phyloP scores from a whole-genome alignment of 2,113 vertebrate species.

The Spea bombifrons region DNA sequence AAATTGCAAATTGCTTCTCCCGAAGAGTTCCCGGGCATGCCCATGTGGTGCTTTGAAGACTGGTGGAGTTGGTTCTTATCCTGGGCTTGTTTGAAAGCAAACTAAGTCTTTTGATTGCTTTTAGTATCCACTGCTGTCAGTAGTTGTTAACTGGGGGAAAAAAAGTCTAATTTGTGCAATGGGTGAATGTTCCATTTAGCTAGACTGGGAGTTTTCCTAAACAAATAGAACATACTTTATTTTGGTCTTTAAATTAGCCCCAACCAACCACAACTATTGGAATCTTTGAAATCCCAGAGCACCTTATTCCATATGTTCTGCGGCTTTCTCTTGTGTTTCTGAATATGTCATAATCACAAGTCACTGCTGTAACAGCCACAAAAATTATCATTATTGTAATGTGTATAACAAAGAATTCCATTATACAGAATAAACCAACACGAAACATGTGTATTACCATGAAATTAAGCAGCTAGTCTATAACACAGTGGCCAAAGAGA shows the following conservation, averaged over 20 bases:
- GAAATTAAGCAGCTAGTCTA: no score
- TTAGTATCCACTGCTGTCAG: neutral
- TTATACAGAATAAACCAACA: no score
- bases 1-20: no score
- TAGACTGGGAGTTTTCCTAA: neutral
- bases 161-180: neutral
- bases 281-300: constrained; percentile 1
- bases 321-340: neutral
- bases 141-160: neutral
- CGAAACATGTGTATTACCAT: no score
- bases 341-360: constrained; percentile 8
- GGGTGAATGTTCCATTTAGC: neutral
- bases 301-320: neutral
- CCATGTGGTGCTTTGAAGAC: no score
- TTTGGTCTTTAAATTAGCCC: neutral
- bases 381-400: neutral
- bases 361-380: neutral
- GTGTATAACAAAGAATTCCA: no score
- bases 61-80: no score
- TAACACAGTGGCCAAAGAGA: no score
- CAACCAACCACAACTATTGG: neutral
- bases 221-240: neutral
- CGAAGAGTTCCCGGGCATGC: no score
- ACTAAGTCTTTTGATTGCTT: no score
- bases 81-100: no score